Base-by-base conservation (phyloP, 64 coral and sea anemone genomes). In the Cladopsammia gracilis region DNA sequence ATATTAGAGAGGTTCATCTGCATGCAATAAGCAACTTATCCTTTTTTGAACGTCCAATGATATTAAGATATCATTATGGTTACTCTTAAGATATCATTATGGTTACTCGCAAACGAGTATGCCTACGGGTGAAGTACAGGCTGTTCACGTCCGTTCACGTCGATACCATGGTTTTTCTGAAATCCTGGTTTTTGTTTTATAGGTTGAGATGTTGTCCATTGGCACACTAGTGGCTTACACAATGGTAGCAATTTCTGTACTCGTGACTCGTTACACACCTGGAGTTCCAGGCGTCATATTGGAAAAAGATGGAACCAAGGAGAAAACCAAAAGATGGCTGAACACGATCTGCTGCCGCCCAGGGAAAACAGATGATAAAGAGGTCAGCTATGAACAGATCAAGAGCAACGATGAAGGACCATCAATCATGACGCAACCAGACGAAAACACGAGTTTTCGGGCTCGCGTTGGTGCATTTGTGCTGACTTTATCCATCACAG, bases 131-230 rank as follows among this genome's bases (percentile, higher is more conserved):
- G 34, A 34, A 34, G 2, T 34, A 34, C 34, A 34, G 34, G 34
- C 34, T 34, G 34, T 34, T 34, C 34, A 34, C 34, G 34, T 34
- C 34, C 2, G 34, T 34, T 34, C 34, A 34, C 54, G 54, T 13
- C 7, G 2, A 34, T 34, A 10, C 54, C 13, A 10, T 57, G 54
- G 0, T 57, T 57, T 57, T 10, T 10, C 5, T 49, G 47, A 20
- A 43, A 4, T 7, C 3, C 19, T 4, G 16, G 0, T 44, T 2
- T 25, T 3, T 10, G 11, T 68, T 84, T 50, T 51, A 1, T 49
- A 84, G 80, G 80, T 84, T 48, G 91, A 93, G 47, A 87, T 93
- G 91, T 72, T 93, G 24, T 93, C 91, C 47, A 87, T 93, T 77
- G 91, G 91, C 25, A 93, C 91, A 4, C 59, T 93, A 22, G 22